Base-by-base conservation (phyloP, 2,888 invertebrate genomes). In the Scaptomyza polygonia region DNA sequence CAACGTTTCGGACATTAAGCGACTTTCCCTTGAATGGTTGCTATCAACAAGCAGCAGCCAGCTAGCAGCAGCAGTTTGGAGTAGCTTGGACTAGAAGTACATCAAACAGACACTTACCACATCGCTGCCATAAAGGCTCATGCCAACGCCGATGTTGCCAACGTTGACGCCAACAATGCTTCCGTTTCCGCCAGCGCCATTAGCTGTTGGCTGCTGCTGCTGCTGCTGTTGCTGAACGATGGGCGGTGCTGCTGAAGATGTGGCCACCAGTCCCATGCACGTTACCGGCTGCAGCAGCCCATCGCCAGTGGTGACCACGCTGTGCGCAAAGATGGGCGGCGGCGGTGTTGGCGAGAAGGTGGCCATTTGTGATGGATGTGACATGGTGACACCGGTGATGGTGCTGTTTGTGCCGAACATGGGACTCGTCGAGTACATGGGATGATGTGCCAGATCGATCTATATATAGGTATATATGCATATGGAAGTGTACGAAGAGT, bases 371-470 rank as follows among this genome's bases (percentile, higher is more conserved):
- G 91, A 90, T 84, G 91, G 91, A 91, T 92, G 92, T 71, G 92
- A 91, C 91, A 92, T 91, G 64, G 92, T 92, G 77, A 91, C 91
- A 71, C 91, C 92, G 67, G 90, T 90, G 77, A 89, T 88, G 79
- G 91, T 90, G 68, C 82, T 87, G 63, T 90, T 91, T 49, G 89
- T 87, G 72, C 90, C 90, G 67, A 91, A 91, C 90, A 91, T 91
- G 54, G 92, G 88, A 85, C 91, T 91, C 57, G 91, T 91, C 53
- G 92, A 90, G 78, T 92, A 92, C 92, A 92, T 91, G 65, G 92
- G 89, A 88, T 91, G 92, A 73, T 91, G 92, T 47, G 92, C 92
- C 75, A 92, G 89, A 88, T 92, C 92, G 87, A 92, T 92, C 92
- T 92, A 76, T 36, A 42, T 30, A 75, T 36, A 42, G 27, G 14